Conservation (phyloP, 2,888 invertebrate genomes). For the Hoplodrina ambigua region DNA sequence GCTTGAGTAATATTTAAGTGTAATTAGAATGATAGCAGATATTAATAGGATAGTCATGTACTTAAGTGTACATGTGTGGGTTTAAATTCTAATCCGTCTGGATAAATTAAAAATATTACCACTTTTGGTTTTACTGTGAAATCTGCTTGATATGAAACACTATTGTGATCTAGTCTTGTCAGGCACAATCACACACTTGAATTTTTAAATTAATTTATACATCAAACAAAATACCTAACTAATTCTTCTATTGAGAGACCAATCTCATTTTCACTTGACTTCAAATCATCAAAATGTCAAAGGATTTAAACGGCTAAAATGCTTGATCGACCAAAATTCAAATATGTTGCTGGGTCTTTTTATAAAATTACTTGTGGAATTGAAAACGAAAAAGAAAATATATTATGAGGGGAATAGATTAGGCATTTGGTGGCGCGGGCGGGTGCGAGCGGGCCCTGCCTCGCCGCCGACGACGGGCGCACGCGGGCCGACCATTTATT, state of each 20-base stretch:
- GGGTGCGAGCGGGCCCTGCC: conserved; percentile 42
- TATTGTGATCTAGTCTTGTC: background rate
- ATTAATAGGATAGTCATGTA: background rate
- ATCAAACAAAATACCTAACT: conserved; percentile 18
- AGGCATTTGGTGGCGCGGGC: conserved; percentile 69
- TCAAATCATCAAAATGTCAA: conserved; percentile 51
- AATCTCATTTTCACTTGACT: conserved; percentile 35
- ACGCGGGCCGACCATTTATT: conserved; percentile 81
- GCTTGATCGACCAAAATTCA: conserved; percentile 40
- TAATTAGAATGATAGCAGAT: conserved; percentile 7
- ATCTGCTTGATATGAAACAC: background rate
- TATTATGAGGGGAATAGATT: conserved; percentile 77
- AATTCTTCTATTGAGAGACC: conserved; percentile 15
- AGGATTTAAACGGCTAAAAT: conserved; percentile 44
- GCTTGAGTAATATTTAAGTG: conserved; percentile 29
- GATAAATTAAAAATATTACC: background rate
- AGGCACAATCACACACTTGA: background rate
- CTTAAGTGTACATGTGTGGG: background rate
- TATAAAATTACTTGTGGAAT: conserved; percentile 60
- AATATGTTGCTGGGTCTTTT: conserved; percentile 38
- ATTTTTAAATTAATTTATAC: background rate
- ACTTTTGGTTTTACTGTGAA: background rate
- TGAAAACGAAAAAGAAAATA: conserved; percentile 62
- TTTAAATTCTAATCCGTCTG: no score
- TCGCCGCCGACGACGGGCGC: conserved; percentile 57